Evolutionary conservation across 2,113 vertebrate genomes (phyloP), one percentile per base, ranked within the genome.

Genomic region (Camelus dromedarius): DNA sequence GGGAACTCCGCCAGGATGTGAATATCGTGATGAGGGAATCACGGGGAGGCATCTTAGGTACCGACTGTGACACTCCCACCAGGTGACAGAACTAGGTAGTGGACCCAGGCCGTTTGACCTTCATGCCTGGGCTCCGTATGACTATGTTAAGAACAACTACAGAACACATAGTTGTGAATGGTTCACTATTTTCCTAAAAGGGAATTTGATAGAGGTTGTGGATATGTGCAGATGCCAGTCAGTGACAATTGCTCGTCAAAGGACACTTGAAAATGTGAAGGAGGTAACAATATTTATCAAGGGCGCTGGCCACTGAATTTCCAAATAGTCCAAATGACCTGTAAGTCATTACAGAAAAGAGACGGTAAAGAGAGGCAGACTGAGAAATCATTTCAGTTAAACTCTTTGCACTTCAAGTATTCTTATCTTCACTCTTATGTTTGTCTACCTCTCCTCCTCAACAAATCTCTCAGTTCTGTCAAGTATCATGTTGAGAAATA

Each of bases 241-340:
- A 60, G 20, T 35, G 60, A n/a, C 1, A 85, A 8, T 12, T 82
- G 19, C 10, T 94, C 84, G 46, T 82, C 18, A 73, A 95, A 94
- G 58, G 75, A 73, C 7, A 58, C 22, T 48, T 91, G 54, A 64
- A 86, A 90, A 48, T 64, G n/a, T 56, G 15, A 69, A 82, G 8
- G 46, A 54, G 30, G 42, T 62, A 52, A 73, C 46, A 87, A 35
- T 95, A 85, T 88, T 88, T 93, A 84, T 82, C 52, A 93, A 89
- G 62, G 54, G 20, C 12, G 52, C 48, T 46, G 42, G 3, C 85
- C 3, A 70, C n/a, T 52, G 52, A 50, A 83, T 48, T 67, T 92
- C 28, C 8, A 42, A 85, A 60, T 32, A 26, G 32, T 73, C 30
- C 26, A 46, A 30, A 28, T 85, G 42, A 73, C 66, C 76, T 28